phyloP scores from a whole-genome alignment of 2,113 vertebrate species.

The Gallinago jamesoni region DNA sequence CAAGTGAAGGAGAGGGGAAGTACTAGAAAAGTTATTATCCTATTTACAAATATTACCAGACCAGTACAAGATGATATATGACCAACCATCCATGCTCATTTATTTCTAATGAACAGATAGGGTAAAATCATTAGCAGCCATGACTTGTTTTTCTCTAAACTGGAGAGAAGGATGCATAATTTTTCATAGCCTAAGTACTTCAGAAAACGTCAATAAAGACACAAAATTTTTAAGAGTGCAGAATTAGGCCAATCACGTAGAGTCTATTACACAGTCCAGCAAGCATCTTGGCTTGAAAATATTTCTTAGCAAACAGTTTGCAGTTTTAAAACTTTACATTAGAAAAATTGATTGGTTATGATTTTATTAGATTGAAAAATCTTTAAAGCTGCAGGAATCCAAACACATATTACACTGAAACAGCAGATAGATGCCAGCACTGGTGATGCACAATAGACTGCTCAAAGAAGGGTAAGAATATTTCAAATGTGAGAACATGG shows the following conservation, averaged over 20 bases:
- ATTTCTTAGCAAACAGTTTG: neutral
- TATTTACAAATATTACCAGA: slow-evolving; percentile 11
- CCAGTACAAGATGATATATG: neutral
- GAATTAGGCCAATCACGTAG: neutral
- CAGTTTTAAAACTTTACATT: slow-evolving; percentile 1
- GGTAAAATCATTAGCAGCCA: neutral
- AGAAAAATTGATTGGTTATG: neutral
- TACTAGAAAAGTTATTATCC: neutral
- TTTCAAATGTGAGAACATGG: neutral
- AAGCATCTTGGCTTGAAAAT: neutral
- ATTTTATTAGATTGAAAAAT: slow-evolving; percentile 30
- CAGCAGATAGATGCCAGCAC: neutral
- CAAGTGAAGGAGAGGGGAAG: neutral
- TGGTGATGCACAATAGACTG: neutral
- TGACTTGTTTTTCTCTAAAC: neutral
- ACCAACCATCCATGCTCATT: neutral
- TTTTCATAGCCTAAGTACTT: neutral
- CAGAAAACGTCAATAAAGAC: neutral
- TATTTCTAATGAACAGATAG: slow-evolving; percentile 17
- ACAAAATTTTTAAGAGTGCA: neutral
- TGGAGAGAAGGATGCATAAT: neutral
- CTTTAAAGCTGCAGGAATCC: slow-evolving; percentile 7
- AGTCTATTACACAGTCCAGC: neutral
- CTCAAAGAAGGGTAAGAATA: neutral
- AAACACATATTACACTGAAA: neutral